These are phyloP conservation scores for Meandrina meandrites DNA, from an alignment of 92 coral and sea anemone genomes.

Conservation along the genomic window DNA sequence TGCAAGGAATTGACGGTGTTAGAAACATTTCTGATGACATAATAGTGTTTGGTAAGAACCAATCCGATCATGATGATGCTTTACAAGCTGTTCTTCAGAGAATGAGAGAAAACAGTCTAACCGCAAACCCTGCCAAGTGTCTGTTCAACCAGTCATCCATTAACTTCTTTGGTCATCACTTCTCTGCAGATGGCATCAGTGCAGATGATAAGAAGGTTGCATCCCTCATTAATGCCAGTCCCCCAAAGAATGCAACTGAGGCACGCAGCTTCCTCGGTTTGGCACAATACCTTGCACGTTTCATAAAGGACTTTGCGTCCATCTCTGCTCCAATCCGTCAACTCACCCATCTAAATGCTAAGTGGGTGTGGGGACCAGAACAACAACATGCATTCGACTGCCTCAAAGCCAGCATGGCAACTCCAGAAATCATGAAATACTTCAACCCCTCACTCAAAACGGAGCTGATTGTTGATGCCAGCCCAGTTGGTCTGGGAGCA, in stretches of 20 bases:
- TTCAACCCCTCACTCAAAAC: conserved; percentile 48
- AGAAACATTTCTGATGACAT: conserved; percentile 19
- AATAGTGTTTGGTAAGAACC: conserved; percentile 23
- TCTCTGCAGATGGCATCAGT: conserved; percentile 28
- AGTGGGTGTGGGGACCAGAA: conserved; percentile 45
- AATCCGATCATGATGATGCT: conserved; percentile 9
- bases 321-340: conserved; percentile 65
- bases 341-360: conserved; percentile 40
- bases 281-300: conserved; percentile 63
- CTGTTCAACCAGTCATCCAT: conserved; percentile 33
- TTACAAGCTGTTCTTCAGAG: conserved; percentile 23
- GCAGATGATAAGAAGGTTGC: conserved; percentile 31
- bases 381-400: conserved; percentile 53
- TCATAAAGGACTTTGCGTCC: conserved; percentile 60
- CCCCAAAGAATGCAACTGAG: conserved; percentile 59
- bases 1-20: conserved; percentile 9
- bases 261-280: conserved; percentile 69
- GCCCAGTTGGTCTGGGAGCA: conserved; percentile 42
- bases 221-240: conserved; percentile 26
- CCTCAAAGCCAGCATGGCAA: conserved; percentile 42
- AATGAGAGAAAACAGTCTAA: conserved; percentile 30
- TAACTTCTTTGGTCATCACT: conserved; percentile 33
- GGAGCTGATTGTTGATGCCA: conserved; percentile 33
- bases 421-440: conserved; percentile 53
- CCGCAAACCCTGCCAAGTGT: conserved; percentile 33